Percentiles rank a stretch among this genome's conserved stretches.
phyloP scores from a whole-genome alignment of 1,140 invertebrate genomes.

The Daktulosphaira vitifoliae region DNA sequence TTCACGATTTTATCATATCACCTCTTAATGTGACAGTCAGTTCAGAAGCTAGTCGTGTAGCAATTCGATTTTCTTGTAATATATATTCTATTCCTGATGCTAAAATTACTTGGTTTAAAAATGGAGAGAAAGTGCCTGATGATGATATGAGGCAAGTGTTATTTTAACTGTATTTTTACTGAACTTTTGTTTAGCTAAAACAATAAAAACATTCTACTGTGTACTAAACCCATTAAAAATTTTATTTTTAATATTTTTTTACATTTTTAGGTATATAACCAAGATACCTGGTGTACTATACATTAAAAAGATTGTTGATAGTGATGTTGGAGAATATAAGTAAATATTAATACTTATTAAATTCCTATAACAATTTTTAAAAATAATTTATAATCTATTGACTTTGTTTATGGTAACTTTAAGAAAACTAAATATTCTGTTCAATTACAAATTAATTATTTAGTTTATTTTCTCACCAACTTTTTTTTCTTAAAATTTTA shows the following conservation, averaged over 20 bases:
- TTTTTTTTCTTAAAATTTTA: too few relatives aligned
- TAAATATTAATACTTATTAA: too few relatives aligned
- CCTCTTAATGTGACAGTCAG: neutral
- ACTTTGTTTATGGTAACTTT: too few relatives aligned
- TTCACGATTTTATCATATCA: neutral
- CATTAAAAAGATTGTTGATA: constrained; percentile 34
- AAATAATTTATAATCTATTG: too few relatives aligned
- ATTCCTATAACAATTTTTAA: too few relatives aligned
- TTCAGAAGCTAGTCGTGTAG: constrained; percentile 27
- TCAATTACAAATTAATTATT: too few relatives aligned
- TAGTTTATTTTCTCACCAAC: too few relatives aligned
- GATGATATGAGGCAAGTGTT: constrained; percentile 32
- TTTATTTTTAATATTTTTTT: neutral
- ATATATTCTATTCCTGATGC: constrained; percentile 38
- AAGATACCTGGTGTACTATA: constrained; percentile 36
- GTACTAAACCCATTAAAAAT: too few relatives aligned
- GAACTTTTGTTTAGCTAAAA: too few relatives aligned
- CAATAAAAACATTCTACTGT: too few relatives aligned
- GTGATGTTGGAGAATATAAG: constrained; percentile 37
- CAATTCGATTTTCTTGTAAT: constrained; percentile 34
- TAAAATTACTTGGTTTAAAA: constrained; percentile 35
- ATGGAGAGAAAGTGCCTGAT: constrained; percentile 36
- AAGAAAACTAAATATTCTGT: too few relatives aligned
- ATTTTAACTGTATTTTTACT: neutral
- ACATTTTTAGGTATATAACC: constrained; percentile 34